Evolutionary conservation across 2,797 vertebrate species (phyloP).

Genomic region (Alcedo atthis): DNA sequence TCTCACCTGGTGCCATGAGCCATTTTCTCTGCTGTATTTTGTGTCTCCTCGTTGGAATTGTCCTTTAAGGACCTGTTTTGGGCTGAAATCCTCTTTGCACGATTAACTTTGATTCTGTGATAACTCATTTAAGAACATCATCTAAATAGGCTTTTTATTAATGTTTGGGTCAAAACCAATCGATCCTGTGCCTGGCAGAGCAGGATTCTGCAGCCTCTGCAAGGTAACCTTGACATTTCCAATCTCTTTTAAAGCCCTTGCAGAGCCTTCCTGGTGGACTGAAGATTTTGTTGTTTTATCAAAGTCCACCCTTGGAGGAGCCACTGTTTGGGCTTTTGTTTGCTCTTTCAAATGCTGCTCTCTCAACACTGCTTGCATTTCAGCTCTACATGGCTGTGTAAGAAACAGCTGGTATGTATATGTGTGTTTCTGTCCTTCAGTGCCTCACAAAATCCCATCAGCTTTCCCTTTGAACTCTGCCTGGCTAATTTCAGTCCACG

Average conservation of each 20-base stretch:
- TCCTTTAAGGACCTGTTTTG: constrained; percentile 6
- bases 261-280: background rate
- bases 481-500: background rate
- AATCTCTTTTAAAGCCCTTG: background rate
- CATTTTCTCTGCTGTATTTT: constrained; percentile 10
- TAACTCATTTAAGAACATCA: constrained; percentile 1
- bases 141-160: constrained; percentile 32
- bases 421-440: background rate
- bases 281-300: constrained; percentile 15
- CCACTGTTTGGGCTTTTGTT: background rate
- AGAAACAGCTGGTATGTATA: background rate
- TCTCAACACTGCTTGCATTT: background rate
- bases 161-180: constrained; percentile 46
- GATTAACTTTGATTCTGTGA: constrained; percentile 25
- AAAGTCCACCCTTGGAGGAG: background rate
- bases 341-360: background rate
- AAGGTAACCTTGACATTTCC: constrained; percentile 35
- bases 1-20: background rate
- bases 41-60: constrained; percentile 12
- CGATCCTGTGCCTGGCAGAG: background rate
- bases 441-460: background rate
- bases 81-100: constrained; percentile 30
- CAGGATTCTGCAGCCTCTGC: background rate
- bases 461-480: background rate
- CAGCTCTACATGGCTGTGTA: background rate